Conservation (phyloP, 2,888 invertebrate species). For the Ganaspis brasiliensis region DNA sequence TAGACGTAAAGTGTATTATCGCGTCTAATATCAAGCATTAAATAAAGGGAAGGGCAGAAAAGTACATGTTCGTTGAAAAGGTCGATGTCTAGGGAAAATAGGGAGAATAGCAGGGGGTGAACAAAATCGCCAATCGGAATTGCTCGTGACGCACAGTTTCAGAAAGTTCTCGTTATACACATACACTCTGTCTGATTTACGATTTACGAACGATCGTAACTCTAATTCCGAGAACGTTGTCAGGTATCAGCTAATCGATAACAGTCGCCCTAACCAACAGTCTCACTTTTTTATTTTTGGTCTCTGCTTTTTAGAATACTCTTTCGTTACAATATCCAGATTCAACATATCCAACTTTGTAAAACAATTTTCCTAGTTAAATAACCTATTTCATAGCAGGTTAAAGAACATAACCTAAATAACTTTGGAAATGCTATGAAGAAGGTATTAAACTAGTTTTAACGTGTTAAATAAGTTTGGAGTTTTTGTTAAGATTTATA, state of each 20-base stretch:
- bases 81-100: slow-evolving; percentile 51
- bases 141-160: slow-evolving; percentile 65
- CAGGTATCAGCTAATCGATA: slow-evolving; percentile 65
- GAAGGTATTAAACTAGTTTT: too few species aligned
- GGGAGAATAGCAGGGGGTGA: slow-evolving; percentile 47
- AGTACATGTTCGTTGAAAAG: slow-evolving; percentile 21
- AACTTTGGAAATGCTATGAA: too few species aligned
- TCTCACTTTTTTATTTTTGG: neutral
- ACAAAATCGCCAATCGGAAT: slow-evolving; percentile 61
- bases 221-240: slow-evolving; percentile 60
- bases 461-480: too few species aligned
- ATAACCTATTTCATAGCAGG: too few species aligned
- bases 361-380: too few species aligned
- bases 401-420: too few species aligned
- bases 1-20: slow-evolving; percentile 13
- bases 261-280: slow-evolving; percentile 46
- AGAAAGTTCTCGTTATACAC: slow-evolving; percentile 62
- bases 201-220: slow-evolving; percentile 66
- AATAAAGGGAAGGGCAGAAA: slow-evolving; percentile 39
- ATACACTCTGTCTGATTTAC: slow-evolving; percentile 59
- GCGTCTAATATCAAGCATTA: slow-evolving; percentile 32
- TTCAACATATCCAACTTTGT: too few species aligned
- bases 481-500: too few species aligned
- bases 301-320: neutral
- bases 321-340: neutral